A percentile compares a stretch with the other conserved stretches of the same genome.
Conservation (phyloP, 2,888 invertebrate species). For the Hartigia nigra region DNA sequence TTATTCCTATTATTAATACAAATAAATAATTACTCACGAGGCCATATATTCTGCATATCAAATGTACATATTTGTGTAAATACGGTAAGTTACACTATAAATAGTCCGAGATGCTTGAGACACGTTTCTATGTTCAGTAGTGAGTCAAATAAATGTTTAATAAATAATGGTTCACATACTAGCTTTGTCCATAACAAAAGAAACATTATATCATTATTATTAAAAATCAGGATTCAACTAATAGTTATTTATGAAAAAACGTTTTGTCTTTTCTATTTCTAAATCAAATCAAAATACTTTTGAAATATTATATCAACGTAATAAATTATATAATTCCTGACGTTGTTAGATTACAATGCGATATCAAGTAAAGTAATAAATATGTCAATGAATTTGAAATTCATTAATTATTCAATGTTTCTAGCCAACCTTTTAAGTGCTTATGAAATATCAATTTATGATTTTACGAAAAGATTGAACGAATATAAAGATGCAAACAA, state of each 20-base stretch:
- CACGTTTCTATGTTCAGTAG: neutral
- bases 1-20: constrained; percentile 9
- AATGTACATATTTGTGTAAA: neutral
- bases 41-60: constrained; percentile 1
- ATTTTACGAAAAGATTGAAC: neutral
- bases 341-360: neutral
- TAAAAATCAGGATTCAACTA: neutral
- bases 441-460: neutral
- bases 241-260: neutral
- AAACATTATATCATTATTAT: neutral
- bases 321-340: neutral
- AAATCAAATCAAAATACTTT: neutral
- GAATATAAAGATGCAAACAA: neutral
- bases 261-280: neutral
- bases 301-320: neutral
- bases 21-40: constrained; percentile 6
- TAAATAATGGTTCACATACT: neutral
- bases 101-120: neutral
- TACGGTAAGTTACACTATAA: neutral
- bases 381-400: neutral
- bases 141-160: neutral
- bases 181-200: neutral
- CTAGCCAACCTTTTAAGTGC: too few relatives aligned
- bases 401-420: too few relatives aligned
- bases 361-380: neutral